phyloP scores from a whole-genome alignment of 2,888 invertebrate species.

The Aleiodes alternator region DNA sequence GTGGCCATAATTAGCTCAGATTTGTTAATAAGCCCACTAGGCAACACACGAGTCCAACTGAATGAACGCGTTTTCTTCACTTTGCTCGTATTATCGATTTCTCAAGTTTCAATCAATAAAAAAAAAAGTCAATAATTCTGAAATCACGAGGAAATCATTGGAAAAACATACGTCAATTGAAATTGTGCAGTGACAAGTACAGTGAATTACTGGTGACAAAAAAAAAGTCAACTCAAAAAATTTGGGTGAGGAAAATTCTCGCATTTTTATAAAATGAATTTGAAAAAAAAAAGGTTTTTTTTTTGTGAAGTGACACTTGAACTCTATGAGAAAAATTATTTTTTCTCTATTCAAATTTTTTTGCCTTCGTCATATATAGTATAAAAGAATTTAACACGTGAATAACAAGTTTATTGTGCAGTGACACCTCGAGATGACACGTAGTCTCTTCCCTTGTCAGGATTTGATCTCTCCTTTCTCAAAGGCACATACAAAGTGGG shows the following conservation, averaged over 20 bases:
- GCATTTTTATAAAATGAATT: too few species aligned
- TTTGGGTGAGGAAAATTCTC: too few species aligned
- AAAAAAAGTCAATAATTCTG: conserved; percentile 16
- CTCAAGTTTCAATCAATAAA: conserved; percentile 25
- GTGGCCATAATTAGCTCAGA: conserved; percentile 69
- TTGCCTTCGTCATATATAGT: too few species aligned
- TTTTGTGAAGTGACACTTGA: too few species aligned
- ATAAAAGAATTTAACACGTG: too few species aligned
- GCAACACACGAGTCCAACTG: conserved; percentile 56
- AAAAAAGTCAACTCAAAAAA: too few species aligned
- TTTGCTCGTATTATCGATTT: conserved; percentile 16
- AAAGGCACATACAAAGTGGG: background rate
- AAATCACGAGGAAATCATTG: too few species aligned
- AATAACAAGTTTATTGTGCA: conserved; percentile 3
- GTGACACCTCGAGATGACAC: conserved; percentile 34
- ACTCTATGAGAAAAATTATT: too few species aligned
- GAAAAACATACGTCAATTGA: too few species aligned
- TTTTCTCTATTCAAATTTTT: background rate
- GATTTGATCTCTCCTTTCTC: conserved; percentile 36
- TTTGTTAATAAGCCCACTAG: conserved; percentile 67
- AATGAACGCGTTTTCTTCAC: conserved; percentile 57
- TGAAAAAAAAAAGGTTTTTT: too few species aligned
- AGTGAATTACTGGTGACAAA: too few species aligned
- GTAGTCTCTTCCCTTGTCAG: conserved; percentile 38
- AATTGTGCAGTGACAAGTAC: too few species aligned